These are phyloP conservation scores for Mesaphorura yosii DNA, from an alignment of 1,140 invertebrate species.

Conservation along the genomic window DNA sequence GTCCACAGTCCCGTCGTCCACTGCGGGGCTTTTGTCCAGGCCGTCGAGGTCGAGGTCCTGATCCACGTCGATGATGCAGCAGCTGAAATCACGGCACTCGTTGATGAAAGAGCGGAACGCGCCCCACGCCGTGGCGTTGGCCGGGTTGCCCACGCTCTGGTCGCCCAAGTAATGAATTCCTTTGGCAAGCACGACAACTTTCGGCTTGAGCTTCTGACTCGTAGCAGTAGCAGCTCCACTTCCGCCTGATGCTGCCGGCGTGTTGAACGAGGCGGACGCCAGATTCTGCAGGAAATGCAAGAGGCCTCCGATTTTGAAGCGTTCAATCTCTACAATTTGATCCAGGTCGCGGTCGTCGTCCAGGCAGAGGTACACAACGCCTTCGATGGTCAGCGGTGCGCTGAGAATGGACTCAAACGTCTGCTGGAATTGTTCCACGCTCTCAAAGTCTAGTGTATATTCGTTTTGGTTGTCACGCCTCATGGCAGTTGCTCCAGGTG, in stretches of 20 bases:
- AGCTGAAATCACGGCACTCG: conserved; percentile 6
- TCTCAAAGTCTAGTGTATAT: not conserved
- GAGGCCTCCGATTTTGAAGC: not conserved
- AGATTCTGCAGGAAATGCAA: conserved; percentile 8
- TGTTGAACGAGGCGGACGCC: not conserved
- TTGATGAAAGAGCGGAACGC: conserved; percentile 9
- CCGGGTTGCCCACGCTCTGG: conserved; percentile 1
- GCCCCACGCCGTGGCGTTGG: conserved; percentile 3
- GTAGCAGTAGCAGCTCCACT: not conserved
- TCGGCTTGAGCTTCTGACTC: not conserved
- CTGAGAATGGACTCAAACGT: not conserved
- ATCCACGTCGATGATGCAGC: conserved; percentile 9
- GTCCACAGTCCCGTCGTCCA: not conserved
- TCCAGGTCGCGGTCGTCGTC: not conserved
- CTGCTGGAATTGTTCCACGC: not conserved
- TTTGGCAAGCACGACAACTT: conserved; percentile 9
- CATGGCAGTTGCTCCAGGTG: not conserved
- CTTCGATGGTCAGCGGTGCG: not conserved
- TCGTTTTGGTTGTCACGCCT: not conserved
- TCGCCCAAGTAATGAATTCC: conserved; percentile 11
- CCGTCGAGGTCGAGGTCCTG: too few relatives aligned
- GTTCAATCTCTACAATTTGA: not conserved
- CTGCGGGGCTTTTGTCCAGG: too few relatives aligned
- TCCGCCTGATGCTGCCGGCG: not conserved
- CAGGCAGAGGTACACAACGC: conserved; percentile 8